Percentiles rank a stretch among this genome's conserved stretches.
phyloP scores from a whole-genome alignment of 2,888 invertebrate species.

The Pammene fasciana region DNA sequence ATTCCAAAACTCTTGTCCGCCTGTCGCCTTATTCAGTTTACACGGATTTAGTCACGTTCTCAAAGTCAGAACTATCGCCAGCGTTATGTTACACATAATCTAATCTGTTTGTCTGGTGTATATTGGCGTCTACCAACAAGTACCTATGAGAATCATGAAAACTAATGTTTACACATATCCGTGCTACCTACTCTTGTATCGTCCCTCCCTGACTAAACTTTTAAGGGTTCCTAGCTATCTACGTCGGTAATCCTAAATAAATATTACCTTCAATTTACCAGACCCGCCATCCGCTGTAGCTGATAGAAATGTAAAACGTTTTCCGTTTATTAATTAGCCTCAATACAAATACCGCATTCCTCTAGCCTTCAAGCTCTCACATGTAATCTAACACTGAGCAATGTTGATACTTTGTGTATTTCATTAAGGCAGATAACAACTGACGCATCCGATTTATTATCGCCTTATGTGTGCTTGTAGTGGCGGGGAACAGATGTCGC shows the following conservation, averaged over 20 bases:
- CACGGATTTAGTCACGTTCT: slow-evolving; percentile 32
- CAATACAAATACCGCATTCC: background rate
- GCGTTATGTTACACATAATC: background rate
- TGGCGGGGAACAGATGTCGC: slow-evolving; percentile 36
- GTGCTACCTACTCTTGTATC: too few relatives aligned
- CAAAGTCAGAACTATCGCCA: slow-evolving; percentile 10
- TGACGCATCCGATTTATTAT: slow-evolving; percentile 39
- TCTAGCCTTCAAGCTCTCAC: slow-evolving; percentile 9
- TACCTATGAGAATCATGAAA: background rate
- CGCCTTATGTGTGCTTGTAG: slow-evolving; percentile 24
- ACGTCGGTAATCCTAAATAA: too few relatives aligned
- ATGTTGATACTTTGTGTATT: slow-evolving; percentile 26
- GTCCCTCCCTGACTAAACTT: too few relatives aligned
- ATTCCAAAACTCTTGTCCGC: slow-evolving; percentile 35
- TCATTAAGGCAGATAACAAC: slow-evolving; percentile 38
- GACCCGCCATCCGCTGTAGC: background rate
- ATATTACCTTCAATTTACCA: too few relatives aligned
- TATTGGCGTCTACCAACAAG: background rate
- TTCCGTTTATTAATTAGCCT: slow-evolving; percentile 1
- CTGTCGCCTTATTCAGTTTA: slow-evolving; percentile 36
- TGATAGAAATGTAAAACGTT: background rate
- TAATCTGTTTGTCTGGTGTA: slow-evolving; percentile 1
- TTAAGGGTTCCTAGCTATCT: too few relatives aligned
- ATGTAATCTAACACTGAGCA: slow-evolving; percentile 25
- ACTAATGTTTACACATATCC: background rate